phyloP scores from a whole-genome alignment of 2,797 vertebrate genomes.

The Buphagus erythrorhynchus region DNA sequence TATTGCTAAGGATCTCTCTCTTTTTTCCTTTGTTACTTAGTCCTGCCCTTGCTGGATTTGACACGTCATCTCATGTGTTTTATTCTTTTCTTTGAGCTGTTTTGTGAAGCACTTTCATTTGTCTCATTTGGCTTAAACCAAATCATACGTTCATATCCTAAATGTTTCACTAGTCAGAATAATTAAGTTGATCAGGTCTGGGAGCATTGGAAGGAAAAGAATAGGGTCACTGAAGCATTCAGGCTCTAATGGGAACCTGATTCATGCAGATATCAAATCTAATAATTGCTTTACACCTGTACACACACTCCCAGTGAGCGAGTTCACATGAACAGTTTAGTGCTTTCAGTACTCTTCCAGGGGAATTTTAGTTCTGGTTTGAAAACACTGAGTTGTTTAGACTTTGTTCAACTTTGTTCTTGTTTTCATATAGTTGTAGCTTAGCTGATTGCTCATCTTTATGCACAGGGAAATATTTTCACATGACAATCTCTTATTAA shows the following conservation, averaged over 20 bases:
- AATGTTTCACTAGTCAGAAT: constrained; percentile 79
- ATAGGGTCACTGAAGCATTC: constrained; percentile 77
- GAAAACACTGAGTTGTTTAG: neutral
- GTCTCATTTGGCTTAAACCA: constrained; percentile 73
- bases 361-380: constrained; percentile 15
- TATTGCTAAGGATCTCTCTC: neutral
- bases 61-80: neutral
- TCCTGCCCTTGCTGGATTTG: constrained; percentile 36
- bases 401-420: neutral
- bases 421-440: neutral
- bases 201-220: constrained; percentile 76
- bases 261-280: constrained; percentile 79
- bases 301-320: constrained; percentile 64
- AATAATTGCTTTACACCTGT: constrained; percentile 81
- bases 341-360: constrained; percentile 8
- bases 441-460: neutral
- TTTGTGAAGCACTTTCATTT: constrained; percentile 60
- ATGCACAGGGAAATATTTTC: neutral
- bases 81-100: neutral
- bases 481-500: neutral
- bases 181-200: constrained; percentile 81
- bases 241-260: constrained; percentile 76
- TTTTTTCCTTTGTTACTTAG: neutral
- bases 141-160: constrained; percentile 74
- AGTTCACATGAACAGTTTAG: constrained; percentile 68